Percentiles rank a stretch among this genome's conserved stretches.
These are phyloP conservation scores for Tenodera sinensis DNA, from an alignment of 2,888 invertebrate species.

Conservation along the genomic window DNA sequence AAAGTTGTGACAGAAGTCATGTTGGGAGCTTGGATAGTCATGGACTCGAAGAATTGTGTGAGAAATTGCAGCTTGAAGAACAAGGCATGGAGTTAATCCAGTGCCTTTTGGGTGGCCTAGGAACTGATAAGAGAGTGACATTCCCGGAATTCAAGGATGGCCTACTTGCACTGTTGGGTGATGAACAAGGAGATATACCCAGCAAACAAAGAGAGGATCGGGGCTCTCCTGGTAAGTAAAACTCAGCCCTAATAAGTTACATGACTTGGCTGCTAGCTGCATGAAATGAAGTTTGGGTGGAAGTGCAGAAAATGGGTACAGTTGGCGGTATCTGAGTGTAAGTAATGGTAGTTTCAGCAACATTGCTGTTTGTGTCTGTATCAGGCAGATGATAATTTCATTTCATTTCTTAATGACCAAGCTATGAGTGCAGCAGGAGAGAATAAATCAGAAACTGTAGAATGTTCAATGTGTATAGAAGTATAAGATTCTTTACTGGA, in stretches of 20 bases:
- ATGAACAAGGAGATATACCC: conserved; percentile 50
- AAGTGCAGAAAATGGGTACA: no score
- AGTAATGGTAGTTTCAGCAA: no score
- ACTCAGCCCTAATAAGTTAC: not conserved
- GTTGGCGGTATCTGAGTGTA: no score
- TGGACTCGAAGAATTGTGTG: conserved; percentile 66
- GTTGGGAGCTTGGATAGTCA: conserved; percentile 64
- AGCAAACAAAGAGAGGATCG: conserved; percentile 4
- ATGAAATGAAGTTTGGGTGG: no score
- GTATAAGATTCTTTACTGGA: no score
- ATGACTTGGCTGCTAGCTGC: no score
- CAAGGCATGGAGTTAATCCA: conserved; percentile 61
- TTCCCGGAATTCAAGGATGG: conserved; percentile 76
- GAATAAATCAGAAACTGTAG: no score
- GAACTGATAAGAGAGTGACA: conserved; percentile 48
- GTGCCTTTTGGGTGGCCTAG: conserved; percentile 50
- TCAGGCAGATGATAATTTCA: no score
- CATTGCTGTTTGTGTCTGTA: no score
- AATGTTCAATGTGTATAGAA: no score
- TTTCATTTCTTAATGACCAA: no score
- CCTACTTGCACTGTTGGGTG: conserved; percentile 63
- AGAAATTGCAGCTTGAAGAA: conserved; percentile 73
- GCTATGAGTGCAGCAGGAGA: no score
- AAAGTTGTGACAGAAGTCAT: conserved; percentile 70
- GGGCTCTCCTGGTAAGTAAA: conserved; percentile 29